Evolutionary conservation across 2,113 vertebrate genomes (phyloP), one percentile per base, ranked within the genome.

Genomic region (Willisornis vidua): DNA sequence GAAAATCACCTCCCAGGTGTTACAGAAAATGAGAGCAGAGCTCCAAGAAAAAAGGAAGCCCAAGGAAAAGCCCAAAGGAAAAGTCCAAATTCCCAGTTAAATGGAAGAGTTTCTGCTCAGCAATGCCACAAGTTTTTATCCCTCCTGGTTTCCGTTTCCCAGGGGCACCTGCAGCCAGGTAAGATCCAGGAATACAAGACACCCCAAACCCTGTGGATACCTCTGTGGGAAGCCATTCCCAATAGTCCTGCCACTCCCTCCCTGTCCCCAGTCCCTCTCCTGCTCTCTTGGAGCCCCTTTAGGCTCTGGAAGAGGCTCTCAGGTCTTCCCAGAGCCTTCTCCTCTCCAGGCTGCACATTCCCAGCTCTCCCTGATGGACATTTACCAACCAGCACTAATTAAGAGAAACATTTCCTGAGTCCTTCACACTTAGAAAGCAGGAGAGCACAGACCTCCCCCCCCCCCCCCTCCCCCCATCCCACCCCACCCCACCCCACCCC

Each of bases 341-440:
- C 10, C 37, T n/a, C 23, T 46, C 62, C 62, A 48, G 39, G n/a
- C 0, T 33, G 54, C 0, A 20, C n/a, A 54, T 39, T 41, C 55
- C 62, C 78, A 82, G 62, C 46, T 54, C 39, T 46, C 46, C 28
- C 62, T 61, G 54, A 67, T 1, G 20, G 19, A 55, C 5, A 76
- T 55, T 62, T 76, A 2, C 16, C 28, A 61, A 31, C 2, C 65
- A 86, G 25, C 37, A n/a, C 26, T 7, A 1, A 54, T 31, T 4
- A 43, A 48, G 0, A 3, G 48, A 43, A 80, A 41, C 2, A 6
- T n/a, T 57, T 43, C 61, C 71, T 0, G 0, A 57, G 11, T 14
- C 20, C 37, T 75, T 61, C 5, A 0, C 28, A 3, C 12, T 14
- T 15, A 14, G 66, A 19, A 58, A 73, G 37, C 14, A 39, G 31